Evolutionary conservation across 35 echinoderm and acorn worm species (phyloP), one percentile per base, ranked within the genome.

Genomic region (Anneissia japonica): DNA sequence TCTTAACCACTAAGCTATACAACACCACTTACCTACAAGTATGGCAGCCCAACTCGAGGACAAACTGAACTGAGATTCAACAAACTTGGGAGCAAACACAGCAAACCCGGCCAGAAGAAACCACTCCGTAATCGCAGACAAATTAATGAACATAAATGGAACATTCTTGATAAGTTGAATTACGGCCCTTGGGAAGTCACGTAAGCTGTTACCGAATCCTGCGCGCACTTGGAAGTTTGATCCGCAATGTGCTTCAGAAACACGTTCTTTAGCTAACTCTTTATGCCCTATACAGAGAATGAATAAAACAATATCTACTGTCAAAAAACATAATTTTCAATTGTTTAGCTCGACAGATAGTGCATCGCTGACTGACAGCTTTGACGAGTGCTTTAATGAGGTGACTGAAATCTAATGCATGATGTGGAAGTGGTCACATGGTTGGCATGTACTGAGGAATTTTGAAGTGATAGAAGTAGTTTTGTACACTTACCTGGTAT

Each of bases 101-200:
- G 96, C 92, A n/a, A 99, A 83, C 0, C 88, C 82, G 6, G 96
- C 87, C 35, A 94, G 51, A 30, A 99, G 86, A 43, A 97, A 99
- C 92, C 91, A 93, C 45, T 99, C 96, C 31, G 92, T 94, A 4
- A 82, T 84, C 0, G 88, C 92, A 11, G 92, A 88, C 33, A 83
- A 82, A 75, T 93, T 94, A n/a, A 99, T 86, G 55, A 91, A 94
- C 92, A 99, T 94, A 64, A 99, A 94, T 16, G 96, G 96, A 19
- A 88, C 64, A 84, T 99, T 99, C 74, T 79, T 89, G 0, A 99
- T 0, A 5, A 99, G 89, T 30, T 80, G 86, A 55, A 90, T 36
- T 29, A 80, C 79, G 3, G 96, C 96, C 74, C 75, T 85, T 26
- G 96, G 96, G 46, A 99, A 94, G 56, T 99, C 96, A 35, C 72